Evolutionary conservation across 2,797 vertebrate genomes (phyloP).

Genomic region (Chiroxiphia lanceolata): DNA sequence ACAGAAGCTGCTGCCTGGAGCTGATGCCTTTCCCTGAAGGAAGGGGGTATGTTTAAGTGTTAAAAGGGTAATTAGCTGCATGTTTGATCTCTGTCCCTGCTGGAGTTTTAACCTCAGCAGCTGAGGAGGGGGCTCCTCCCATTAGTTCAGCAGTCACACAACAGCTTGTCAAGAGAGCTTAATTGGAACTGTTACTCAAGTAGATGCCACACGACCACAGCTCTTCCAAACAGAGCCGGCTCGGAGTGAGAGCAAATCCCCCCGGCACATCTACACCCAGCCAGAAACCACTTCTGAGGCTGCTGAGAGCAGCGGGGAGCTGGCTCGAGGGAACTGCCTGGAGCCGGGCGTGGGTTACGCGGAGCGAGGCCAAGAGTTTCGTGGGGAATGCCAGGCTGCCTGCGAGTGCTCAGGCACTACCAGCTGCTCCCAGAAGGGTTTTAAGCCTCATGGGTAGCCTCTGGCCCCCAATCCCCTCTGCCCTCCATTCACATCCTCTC

Average conservation of each 20-base stretch:
- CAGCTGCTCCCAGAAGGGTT: neutral
- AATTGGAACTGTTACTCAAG: constrained; percentile 65
- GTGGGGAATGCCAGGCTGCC: neutral
- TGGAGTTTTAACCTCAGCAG: constrained; percentile 60
- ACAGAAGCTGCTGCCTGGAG: constrained; percentile 36
- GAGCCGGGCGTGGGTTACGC: neutral
- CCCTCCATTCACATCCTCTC: neutral
- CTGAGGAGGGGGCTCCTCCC: constrained; percentile 55
- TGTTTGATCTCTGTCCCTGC: constrained; percentile 63
- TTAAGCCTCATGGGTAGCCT: neutral
- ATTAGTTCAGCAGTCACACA: constrained; percentile 54
- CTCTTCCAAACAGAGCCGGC: constrained; percentile 45
- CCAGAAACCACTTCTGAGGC: constrained; percentile 68
- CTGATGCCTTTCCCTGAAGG: constrained; percentile 25
- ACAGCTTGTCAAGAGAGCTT: constrained; percentile 60
- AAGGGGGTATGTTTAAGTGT: constrained; percentile 40
- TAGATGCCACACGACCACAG: constrained; percentile 65
- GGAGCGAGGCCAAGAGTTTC: neutral
- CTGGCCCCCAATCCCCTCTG: neutral
- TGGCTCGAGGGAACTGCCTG: constrained; percentile 30
- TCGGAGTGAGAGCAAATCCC: constrained; percentile 46
- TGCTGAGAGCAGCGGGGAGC: constrained; percentile 16
- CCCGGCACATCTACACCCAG: constrained; percentile 38
- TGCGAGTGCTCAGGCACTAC: neutral
- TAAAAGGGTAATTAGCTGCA: constrained; percentile 70